Base-by-base conservation (phyloP, 1,140 invertebrate species). In the Coenobita brevimanus region DNA sequence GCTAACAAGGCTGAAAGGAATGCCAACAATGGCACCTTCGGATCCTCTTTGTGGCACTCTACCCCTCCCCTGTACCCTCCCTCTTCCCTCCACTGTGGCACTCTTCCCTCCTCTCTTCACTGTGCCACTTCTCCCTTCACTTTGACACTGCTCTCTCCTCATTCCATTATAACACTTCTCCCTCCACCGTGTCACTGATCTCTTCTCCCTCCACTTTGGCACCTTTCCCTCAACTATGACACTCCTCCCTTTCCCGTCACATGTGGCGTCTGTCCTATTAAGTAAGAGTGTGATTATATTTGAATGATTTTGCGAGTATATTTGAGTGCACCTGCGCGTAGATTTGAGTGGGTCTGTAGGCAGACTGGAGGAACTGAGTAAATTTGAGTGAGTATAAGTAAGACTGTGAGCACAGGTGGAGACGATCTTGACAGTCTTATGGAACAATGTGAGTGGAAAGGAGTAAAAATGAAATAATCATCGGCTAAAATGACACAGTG, bases 1-100 rank as follows among this genome's bases (percentile, higher is more conserved):
- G 69, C 82, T 84, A 84, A 76, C 82, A 84, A 84, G 82, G 71
- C 69, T 75, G 82, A 84, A 84, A 83, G 50, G 82, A 84, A 84
- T 84, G 82, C 69, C 82, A 69, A 84, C 82, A 0, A 69, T 17
- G 71, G 54, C 71, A 62, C 69, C 69, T 43, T n/a, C 33, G 13
- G 27, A 38, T 24, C 17, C 81, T 46, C 82, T 38, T 33, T 30
- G 33, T 54, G 43, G 24, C 46, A 46, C 67, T 27, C 69, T 24
- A 27, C 30, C 15, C 54, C 38, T 57, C n/a, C 27, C 24, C 62
- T 21, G 62, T n/a, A 60, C 46, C 30, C n/a, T 33, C 33, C 62
- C 6, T 24, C 38, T 33, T 38, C 21, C 76, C 8, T 10, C n/a
- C 13, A 10, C 33, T 10, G 4, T 27, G 30, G 46, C 3, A 21